Evolutionary conservation across 1,140 invertebrate genomes (phyloP).

Genomic region (Apis laboriosa): DNA sequence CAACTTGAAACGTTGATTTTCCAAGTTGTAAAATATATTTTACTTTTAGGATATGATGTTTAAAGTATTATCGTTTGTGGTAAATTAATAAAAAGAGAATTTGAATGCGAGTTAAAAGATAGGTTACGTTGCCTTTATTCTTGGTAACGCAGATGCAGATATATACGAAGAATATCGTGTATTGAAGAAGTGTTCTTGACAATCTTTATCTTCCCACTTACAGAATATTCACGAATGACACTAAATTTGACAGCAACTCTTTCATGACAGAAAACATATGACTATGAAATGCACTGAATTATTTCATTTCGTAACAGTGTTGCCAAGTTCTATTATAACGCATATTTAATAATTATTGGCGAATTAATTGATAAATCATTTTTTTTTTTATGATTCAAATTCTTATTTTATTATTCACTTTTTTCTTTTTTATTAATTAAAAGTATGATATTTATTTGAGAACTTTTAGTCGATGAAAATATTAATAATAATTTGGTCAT

Average conservation of each 20-base stretch:
- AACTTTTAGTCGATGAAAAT: background rate
- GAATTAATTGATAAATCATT: background rate
- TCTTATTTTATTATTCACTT: no score
- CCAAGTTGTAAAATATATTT: background rate
- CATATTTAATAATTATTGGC: background rate
- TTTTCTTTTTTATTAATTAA: background rate
- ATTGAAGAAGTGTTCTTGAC: background rate
- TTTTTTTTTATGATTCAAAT: no score
- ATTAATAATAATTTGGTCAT: background rate
- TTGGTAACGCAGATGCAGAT: background rate
- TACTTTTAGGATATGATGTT: background rate
- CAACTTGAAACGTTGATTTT: background rate
- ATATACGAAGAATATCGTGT: background rate
- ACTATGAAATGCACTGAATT: conserved; percentile 49
- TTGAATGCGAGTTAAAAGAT: background rate
- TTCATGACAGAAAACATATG: conserved; percentile 56
- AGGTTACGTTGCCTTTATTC: background rate
- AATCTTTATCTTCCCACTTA: background rate
- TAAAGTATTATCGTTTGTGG: background rate
- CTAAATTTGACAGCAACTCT: conserved; percentile 53
- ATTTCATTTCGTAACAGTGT: conserved; percentile 30
- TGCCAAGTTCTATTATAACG: background rate
- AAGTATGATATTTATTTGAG: background rate
- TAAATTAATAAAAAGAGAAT: background rate
- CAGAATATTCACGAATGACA: conserved; percentile 32